Base-by-base conservation (phyloP, 2,888 invertebrate genomes). In the Heteromurus nitidus region DNA sequence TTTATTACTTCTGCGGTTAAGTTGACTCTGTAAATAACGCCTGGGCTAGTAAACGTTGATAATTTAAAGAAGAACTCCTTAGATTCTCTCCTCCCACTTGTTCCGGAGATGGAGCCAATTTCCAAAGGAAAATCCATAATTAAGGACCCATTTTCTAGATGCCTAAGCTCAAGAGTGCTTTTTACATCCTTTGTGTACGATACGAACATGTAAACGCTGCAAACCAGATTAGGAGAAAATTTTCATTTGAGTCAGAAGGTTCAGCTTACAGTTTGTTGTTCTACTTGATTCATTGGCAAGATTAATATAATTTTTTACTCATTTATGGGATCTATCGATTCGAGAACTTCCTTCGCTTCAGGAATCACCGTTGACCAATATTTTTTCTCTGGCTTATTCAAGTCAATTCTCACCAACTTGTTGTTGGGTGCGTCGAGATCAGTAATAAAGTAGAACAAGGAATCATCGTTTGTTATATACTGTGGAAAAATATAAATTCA, bases 151-250 rank as follows among this genome's bases (percentile, higher is more conserved):
- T 92, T 91, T 73, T 90, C 90, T 87, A 96, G 90, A 85, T 92
- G 92, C 89, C 95, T 93, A 9, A 98, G 64, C 31, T 82, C 82
- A 58, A 99, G 91, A 2, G 94, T 92, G 89, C 94, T 95, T 96
- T 97, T 97, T 13, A 98, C 98, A 91, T 99, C 97, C 88, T 95
- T 93, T 80, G 98, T 92, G 89, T 98, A 99, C 89, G 95, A 95
- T 31, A 96, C 90, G 72, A 97, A 92, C 44, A 99, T 91, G 20
- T 18, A 55, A 18, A 44, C 44, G n/a, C 44, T 64, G 16, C 44
- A 64, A 20, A 44, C 13, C 1, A 42, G 11, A 20, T 36, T n/a
- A n/a, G n/a, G n/a, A n/a, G n/a, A n/a, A n/a, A n/a, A 42, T 18
- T 28, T 3, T 36, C 30, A 31, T 62, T 3, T 18, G 31, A n/a